A percentile compares a stretch with the other conserved stretches of the same genome.
Conservation (phyloP, 2,888 invertebrate species). For the Agriopis leucophaearia region DNA sequence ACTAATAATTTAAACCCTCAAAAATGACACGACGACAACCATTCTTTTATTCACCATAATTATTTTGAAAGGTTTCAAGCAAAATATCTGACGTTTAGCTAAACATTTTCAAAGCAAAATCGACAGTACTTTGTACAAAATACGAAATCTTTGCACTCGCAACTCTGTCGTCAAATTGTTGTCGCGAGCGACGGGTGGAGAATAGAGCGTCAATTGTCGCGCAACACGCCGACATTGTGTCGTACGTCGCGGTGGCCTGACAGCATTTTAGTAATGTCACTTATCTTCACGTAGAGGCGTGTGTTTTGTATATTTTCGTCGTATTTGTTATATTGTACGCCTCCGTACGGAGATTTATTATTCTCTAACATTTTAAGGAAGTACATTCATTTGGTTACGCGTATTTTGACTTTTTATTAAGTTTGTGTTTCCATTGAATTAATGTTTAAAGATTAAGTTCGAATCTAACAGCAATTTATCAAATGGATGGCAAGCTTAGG, state of each 20-base stretch:
- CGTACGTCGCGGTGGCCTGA: background rate
- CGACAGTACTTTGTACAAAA: background rate
- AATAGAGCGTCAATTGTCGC: conserved; percentile 1
- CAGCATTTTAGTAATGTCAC: conserved; percentile 25
- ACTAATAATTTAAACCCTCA: too few relatives aligned
- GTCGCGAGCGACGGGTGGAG: conserved; percentile 2
- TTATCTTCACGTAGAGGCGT: background rate
- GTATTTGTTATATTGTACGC: conserved; percentile 6
- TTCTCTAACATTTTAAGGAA: background rate
- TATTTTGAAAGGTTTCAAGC: too few relatives aligned
- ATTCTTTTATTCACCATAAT: too few relatives aligned
- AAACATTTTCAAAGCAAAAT: conserved; percentile 7
- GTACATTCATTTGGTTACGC: conserved; percentile 1
- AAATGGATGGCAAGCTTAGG: background rate
- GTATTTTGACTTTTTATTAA: background rate
- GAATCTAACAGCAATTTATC: background rate
- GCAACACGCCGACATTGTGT: background rate
- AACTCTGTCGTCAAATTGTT: conserved; percentile 6
- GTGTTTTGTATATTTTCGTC: background rate
- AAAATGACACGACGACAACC: too few relatives aligned
- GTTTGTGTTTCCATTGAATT: background rate
- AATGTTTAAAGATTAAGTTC: background rate
- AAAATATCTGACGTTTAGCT: background rate
- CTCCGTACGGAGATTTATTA: conserved; percentile 15
- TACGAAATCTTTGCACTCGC: background rate